These are phyloP conservation scores for Cladopsammia gracilis DNA, from an alignment of 64 coral and sea anemone genomes.

Conservation along the genomic window DNA sequence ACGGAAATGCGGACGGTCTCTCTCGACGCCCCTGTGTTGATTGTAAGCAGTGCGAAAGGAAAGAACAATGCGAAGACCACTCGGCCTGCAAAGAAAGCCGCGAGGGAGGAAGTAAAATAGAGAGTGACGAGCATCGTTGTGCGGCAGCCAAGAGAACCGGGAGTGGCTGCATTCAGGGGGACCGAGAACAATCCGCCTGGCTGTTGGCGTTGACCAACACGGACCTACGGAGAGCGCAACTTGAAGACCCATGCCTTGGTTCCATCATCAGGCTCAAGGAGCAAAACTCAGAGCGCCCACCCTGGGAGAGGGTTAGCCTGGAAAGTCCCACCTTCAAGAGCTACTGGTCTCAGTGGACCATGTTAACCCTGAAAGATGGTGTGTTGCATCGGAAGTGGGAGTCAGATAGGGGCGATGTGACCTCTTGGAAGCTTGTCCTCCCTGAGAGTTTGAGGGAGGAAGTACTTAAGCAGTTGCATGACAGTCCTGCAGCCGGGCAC, in stretches of 20 bases:
- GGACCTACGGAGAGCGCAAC: neutral
- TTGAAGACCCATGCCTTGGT: neutral
- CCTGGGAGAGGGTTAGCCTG: neutral
- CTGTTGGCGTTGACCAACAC: neutral
- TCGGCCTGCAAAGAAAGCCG: neutral
- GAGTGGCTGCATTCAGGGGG: neutral
- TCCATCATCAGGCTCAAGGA: neutral
- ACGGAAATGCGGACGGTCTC: slow-evolving; percentile 43
- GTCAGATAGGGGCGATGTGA: slow-evolving; percentile 4
- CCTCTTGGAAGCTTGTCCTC: slow-evolving; percentile 19
- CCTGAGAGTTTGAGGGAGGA: neutral
- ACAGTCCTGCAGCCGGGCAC: neutral
- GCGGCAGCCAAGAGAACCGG: neutral
- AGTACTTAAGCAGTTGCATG: neutral
- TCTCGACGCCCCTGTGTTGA: slow-evolving; percentile 20
- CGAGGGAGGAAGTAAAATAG: neutral
- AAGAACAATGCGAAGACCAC: neutral
- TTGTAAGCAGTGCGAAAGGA: neutral
- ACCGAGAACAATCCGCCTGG: neutral
- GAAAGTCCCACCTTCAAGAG: neutral
- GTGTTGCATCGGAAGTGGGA: slow-evolving; percentile 2
- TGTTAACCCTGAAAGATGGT: neutral
- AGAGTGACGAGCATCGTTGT: neutral
- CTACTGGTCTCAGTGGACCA: slow-evolving; percentile 59
- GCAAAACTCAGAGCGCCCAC: neutral